phyloP scores from a whole-genome alignment of 1,140 invertebrate genomes.

The Callitettix versicolor region DNA sequence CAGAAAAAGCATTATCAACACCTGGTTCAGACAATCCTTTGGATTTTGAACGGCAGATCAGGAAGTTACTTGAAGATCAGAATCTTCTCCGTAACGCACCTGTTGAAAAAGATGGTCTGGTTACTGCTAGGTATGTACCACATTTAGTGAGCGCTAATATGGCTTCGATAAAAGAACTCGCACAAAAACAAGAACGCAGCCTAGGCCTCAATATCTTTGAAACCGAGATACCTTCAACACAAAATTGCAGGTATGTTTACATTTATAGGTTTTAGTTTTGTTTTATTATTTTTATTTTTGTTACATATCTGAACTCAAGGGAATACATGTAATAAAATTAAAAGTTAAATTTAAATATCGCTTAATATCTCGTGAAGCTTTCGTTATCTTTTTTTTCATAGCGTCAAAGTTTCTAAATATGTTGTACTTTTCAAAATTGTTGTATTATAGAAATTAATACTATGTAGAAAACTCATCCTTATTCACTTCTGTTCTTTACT shows the following conservation, averaged over 20 bases:
- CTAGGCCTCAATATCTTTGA: slow-evolving; percentile 10
- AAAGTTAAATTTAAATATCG: too few relatives aligned
- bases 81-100: slow-evolving; percentile 44
- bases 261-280: too few relatives aligned
- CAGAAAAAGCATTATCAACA: background rate
- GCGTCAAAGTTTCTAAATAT: too few relatives aligned
- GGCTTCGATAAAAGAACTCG: slow-evolving; percentile 18
- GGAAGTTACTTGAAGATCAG: slow-evolving; percentile 59
- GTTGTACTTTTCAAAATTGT: too few relatives aligned
- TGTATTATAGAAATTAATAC: too few relatives aligned
- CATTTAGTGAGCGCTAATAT: slow-evolving; percentile 6
- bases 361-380: too few relatives aligned
- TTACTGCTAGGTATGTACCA: slow-evolving; percentile 16
- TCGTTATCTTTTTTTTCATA: too few relatives aligned
- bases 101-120: background rate
- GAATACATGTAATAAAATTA: too few relatives aligned
- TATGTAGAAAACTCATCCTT: too few relatives aligned
- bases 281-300: too few relatives aligned
- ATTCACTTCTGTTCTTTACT: too few relatives aligned
- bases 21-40: slow-evolving; percentile 5
- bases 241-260: background rate
- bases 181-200: slow-evolving; percentile 19
- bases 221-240: background rate
- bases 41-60: slow-evolving; percentile 39
- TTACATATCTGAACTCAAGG: too few relatives aligned